Conservation (phyloP, 2,797 vertebrate genomes). For the Chrosomus eos region DNA sequence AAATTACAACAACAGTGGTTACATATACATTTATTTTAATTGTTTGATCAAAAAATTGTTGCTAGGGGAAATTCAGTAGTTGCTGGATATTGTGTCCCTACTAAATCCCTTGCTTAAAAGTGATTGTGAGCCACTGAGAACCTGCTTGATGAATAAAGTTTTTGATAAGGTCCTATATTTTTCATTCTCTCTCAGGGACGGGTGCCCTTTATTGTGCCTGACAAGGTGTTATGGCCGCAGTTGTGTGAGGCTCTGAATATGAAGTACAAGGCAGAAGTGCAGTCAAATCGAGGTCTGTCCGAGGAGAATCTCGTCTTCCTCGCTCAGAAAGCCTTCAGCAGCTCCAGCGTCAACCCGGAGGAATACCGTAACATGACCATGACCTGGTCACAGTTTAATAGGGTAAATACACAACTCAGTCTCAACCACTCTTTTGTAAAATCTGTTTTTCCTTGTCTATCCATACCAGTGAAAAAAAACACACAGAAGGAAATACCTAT, state of each 20-base stretch:
- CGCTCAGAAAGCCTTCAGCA: slow-evolving; percentile 93
- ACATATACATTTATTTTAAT: too few species aligned
- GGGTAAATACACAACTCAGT: slow-evolving; percentile 73
- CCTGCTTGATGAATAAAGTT: neutral
- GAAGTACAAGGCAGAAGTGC: slow-evolving; percentile 97
- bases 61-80: too few species aligned
- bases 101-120: neutral
- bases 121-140: neutral
- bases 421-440: neutral
- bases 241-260: slow-evolving; percentile 93
- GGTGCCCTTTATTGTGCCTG: slow-evolving; percentile 91
- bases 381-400: slow-evolving; percentile 96
- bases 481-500: neutral
- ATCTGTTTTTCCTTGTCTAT: neutral
- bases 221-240: slow-evolving; percentile 94
- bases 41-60: too few species aligned
- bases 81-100: too few species aligned
- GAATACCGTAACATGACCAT: slow-evolving; percentile 90
- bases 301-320: slow-evolving; percentile 95
- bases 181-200: slow-evolving; percentile 78
- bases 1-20: too few species aligned
- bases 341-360: slow-evolving; percentile 84
- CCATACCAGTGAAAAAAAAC: neutral
- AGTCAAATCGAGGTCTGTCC: slow-evolving; percentile 90
- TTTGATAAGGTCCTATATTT: neutral